Evolutionary conservation across 2,888 invertebrate species (phyloP), one percentile per base, ranked within the genome.

Genomic region (Drosophila koepferae): DNA sequence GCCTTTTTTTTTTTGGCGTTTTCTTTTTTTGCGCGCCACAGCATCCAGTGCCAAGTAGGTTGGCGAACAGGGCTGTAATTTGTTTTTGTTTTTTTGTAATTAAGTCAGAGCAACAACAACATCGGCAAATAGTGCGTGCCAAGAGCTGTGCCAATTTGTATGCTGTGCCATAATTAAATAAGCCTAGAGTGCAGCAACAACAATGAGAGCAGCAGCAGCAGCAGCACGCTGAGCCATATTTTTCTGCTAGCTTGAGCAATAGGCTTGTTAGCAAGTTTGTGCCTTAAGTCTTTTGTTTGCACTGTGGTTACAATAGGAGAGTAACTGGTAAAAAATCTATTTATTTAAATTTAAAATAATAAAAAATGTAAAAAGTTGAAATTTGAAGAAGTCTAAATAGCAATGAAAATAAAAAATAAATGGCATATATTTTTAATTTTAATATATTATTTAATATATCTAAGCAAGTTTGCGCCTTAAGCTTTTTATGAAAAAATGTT

Each of bases 271-370:
- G 70, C 80, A 63, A 70, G 89, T 82, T 90, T 80, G 86, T 84
- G 75, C 73, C 84, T 82, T 72, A 75, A 86, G 85, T 86, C 89
- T 78, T 82, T 81, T 77, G 78, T 71, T 73, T 73, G 63, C 65
- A 60, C 55, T 51, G 56, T 80, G 73, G 55, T 44, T 8, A 18
- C 10, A 60, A 38, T 46, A 28, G 14, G 7, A 5, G 12, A 60
- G 4, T 43, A 51, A 5, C 9, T 5, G 8, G n/a, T 3, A 2
- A 53, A 51, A 51, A 63, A 28, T 51, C 6, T 2, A 6, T 2
- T 36, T 14, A 16, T n/a, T 20, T 6, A 44, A 16, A 16, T 6
- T 6, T 20, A 7, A 34, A 1, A 16, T 28, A 49, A 31, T 5
- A 0, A 10, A 2, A 2, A 31, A n/a, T 46, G 12, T 2, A 3